Evolutionary conservation across 2,113 vertebrate genomes (phyloP).

Genomic region (Acinonyx jubatus): DNA sequence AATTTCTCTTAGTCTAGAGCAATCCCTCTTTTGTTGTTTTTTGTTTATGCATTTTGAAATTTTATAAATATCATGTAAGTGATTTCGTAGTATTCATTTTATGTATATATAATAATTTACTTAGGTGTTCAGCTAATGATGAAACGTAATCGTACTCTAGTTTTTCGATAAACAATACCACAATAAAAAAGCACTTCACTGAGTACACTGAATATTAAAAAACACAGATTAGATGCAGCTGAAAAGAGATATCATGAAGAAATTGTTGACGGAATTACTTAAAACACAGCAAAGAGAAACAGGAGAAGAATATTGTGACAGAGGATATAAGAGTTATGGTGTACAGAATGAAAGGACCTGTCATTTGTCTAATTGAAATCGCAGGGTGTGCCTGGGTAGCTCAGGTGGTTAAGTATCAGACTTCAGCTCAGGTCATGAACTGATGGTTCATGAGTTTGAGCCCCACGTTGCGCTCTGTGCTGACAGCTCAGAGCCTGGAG

Average conservation of each 20-base stretch:
- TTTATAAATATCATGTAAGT: neutral
- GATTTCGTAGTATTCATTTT: conserved; percentile 5
- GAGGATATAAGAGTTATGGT: neutral
- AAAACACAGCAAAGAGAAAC: neutral
- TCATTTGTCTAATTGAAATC: neutral
- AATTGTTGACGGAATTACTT: neutral
- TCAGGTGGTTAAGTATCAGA: too few species aligned
- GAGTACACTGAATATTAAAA: neutral
- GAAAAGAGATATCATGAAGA: neutral
- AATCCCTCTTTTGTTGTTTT: neutral
- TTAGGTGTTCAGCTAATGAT: neutral
- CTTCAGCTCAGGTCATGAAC: too few species aligned
- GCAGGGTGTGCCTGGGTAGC: neutral
- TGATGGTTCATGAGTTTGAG: too few species aligned
- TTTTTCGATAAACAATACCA: neutral
- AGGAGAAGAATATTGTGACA: neutral
- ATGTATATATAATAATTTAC: neutral
- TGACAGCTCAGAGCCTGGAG: too few species aligned
- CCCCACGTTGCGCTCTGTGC: too few species aligned
- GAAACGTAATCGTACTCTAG: neutral
- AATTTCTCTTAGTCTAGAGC: neutral
- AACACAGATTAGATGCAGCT: neutral
- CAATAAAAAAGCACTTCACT: neutral
- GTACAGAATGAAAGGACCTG: neutral
- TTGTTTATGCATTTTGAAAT: neutral